Base-by-base conservation (phyloP, 2,888 invertebrate genomes). In the Mystacides longicornis region DNA sequence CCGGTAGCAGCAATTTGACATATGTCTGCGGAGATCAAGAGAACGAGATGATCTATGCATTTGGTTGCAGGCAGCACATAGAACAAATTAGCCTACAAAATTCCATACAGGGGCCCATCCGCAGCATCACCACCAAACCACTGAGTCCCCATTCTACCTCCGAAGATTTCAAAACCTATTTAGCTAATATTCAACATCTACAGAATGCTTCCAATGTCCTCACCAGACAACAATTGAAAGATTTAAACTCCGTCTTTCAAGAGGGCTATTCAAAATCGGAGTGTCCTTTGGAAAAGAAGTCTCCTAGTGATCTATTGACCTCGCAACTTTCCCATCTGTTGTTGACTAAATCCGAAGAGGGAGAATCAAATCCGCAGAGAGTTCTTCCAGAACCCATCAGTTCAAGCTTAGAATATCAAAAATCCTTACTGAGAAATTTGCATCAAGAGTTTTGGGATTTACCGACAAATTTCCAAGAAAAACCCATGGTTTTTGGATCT, bases 401-500 rank as follows among this genome's bases (percentile, higher is more conserved):
- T 56, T 80, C 82, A 0, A 79, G 80, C 52, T 81, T 79, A 1
- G 81, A 83, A 56, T 81, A 81, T 63, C 79, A 85, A 71, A 81
- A 81, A 63, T 74, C 75, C 63, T 67, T 85, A 59, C 71, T 86
- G 49, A 73, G 83, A 45, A 83, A 81, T 60, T 68, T 95, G 52
- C 87, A 90, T 67, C 87, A 91, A 65, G 94, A 95, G 69, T 95
- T 95, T 68, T 94, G 93, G 93, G 93, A 93, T 70, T 85, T 95
- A 66, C 94, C 94, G 0, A 81, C 91, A 58, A 95, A 95, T 71
- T 86, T 92, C 62, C 93, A 93, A 62, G 93, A 93, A 67, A 91
- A 91, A 66, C 87, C 92, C 7, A 85, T 89, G 65, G 88, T 94
- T 1, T 88, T 89, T 23, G 94, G 94, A 1, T 90, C 92, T 22